phyloP scores from a whole-genome alignment of 2,797 vertebrate species.

The Euphonia xanthogaster region DNA sequence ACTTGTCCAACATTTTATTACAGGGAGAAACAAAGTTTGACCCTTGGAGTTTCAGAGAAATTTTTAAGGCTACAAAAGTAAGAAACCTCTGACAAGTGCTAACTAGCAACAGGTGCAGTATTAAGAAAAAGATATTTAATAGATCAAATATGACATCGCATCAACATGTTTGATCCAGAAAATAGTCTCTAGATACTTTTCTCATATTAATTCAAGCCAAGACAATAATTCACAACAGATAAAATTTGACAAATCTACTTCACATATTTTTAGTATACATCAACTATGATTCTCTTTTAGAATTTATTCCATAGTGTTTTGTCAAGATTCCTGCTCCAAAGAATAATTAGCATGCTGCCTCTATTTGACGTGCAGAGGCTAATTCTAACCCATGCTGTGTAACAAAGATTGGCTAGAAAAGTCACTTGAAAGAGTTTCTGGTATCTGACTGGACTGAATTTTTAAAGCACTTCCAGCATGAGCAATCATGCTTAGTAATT shows the following conservation, averaged over 20 bases:
- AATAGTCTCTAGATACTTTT: neutral
- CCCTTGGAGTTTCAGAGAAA: neutral
- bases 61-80: neutral
- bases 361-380: neutral
- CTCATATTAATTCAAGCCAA: neutral
- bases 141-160: neutral
- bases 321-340: neutral
- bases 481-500: slow-evolving; percentile 18
- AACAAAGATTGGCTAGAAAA: neutral
- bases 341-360: neutral
- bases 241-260: neutral
- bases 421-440: neutral
- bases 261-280: neutral
- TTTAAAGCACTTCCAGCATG: slow-evolving; percentile 20
- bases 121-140: neutral
- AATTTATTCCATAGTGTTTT: neutral
- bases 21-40: neutral
- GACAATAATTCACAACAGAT: neutral
- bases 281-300: neutral
- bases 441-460: neutral
- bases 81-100: neutral
- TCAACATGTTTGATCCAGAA: neutral
- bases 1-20: neutral
- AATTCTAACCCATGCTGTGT: neutral
- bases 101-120: neutral